A percentile compares a stretch with the other conserved stretches of the same genome.
phyloP scores from a whole-genome alignment of 92 coral and sea anemone species.

The Phenganax stokvisi region DNA sequence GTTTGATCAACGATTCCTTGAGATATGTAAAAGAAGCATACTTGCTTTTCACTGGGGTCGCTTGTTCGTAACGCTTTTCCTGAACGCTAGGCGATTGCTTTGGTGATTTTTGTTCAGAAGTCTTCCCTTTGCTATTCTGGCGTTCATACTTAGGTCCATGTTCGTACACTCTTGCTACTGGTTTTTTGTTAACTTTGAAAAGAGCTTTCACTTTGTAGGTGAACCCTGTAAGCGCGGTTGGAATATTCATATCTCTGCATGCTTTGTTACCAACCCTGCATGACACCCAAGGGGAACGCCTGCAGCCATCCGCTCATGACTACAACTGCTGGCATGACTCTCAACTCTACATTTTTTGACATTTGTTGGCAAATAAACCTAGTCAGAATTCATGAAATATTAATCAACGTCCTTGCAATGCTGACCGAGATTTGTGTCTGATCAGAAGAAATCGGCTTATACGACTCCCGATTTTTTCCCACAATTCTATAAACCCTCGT shows the following conservation, averaged over 20 bases:
- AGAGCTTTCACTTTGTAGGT: constrained; percentile 28
- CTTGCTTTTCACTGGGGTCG: background rate
- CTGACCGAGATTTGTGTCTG: background rate
- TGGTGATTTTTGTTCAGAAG: background rate
- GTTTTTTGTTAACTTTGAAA: background rate
- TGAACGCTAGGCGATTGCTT: background rate
- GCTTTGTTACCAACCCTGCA: background rate
- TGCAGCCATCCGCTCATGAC: constrained; percentile 1
- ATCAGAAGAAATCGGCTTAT: background rate
- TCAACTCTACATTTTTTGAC: constrained; percentile 1
- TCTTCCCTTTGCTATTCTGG: constrained; percentile 3
- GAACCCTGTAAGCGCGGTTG: background rate
- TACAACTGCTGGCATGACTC: background rate
- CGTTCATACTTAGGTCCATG: constrained; percentile 13
- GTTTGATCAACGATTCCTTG: background rate
- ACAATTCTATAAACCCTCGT: background rate
- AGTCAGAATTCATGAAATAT: constrained; percentile 16
- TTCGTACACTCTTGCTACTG: constrained; percentile 28
- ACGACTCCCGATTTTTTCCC: background rate
- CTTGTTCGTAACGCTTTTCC: background rate
- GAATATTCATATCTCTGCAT: background rate
- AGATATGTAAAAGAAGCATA: background rate
- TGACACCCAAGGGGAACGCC: background rate
- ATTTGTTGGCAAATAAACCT: background rate
- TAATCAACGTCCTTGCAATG: background rate